Percentiles rank a stretch among this genome's conserved stretches.
Conservation (phyloP, 2,113 vertebrate genomes). For the human (Homo sapiens) region DNA sequence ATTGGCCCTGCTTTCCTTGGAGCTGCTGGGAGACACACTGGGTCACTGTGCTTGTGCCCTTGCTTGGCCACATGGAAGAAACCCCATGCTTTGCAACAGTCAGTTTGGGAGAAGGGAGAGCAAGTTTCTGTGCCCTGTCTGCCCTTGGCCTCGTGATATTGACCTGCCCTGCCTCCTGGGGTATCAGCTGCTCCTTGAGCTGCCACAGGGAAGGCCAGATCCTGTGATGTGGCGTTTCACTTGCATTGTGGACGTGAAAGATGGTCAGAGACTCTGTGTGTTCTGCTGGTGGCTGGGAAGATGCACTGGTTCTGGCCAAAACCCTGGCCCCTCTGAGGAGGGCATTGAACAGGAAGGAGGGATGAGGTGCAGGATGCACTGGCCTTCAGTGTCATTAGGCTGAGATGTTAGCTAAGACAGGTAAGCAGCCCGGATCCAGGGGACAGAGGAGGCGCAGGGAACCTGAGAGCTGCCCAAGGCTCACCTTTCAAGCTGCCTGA, state of each 20-base stretch:
- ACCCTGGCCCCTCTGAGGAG: no score
- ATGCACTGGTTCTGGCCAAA: background rate
- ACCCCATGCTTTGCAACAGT: background rate
- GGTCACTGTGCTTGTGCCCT: fast-evolving
- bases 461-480: fast-evolving
- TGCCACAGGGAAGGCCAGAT: background rate
- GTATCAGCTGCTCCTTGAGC: no score
- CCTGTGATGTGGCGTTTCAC: fast-evolving
- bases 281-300: background rate
- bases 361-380: fast-evolving
- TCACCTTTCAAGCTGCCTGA: fast-evolving
- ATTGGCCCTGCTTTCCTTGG: fast-evolving
- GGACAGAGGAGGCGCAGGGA: background rate
- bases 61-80: background rate
- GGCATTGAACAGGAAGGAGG: background rate
- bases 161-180: background rate
- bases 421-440: fast-evolving
- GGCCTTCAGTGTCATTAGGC: no score
- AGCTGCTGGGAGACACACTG: background rate
- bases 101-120: background rate
- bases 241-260: background rate
- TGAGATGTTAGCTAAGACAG: fast-evolving
- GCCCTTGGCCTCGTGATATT: background rate
- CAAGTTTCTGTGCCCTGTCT: background rate
- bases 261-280: background rate